Base-by-base conservation (phyloP, 2,797 vertebrate species). In the Coranthus polyacanthus region DNA sequence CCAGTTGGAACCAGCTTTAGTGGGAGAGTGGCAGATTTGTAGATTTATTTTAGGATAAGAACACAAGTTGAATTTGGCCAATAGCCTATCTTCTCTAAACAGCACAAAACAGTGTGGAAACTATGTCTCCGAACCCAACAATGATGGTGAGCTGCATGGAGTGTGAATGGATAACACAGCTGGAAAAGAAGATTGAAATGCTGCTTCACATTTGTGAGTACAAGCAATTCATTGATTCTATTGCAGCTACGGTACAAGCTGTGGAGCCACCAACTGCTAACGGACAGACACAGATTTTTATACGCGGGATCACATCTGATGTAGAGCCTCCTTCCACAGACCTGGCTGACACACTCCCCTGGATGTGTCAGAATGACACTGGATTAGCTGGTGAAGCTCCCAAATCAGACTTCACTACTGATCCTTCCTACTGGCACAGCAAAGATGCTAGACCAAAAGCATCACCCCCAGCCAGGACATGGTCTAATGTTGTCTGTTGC, bases 271-370 rank as follows among this genome's bases (percentile, higher is more conserved):
- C 24, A n/a, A 32, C 32, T 21, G 12, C 46, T n/a, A 42, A 24
- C 0, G 1, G 37, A 37, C n/a, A 18, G 15, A 43, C 12, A 37
- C 29, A 37, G 49, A 44, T n/a, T 58, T 46, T 41, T 20, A 52
- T n/a, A n/a, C n/a, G n/a, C n/a, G n/a, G n/a, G n/a, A 22, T 53
- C n/a, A 36, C 54, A 59, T 58, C 12, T 26, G n/a, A 53, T 54
- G 12, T n/a, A 18, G 62, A 66, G 34, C 18, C 47, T 66, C 49
- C 16, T 4, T 2, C 24, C 47, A 18, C 2, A 0, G 32, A 44
- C 22, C 45, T 65, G 32, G 41, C 17, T 22, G 39, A 59, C 17
- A 24, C 18, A 2, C 7, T 58, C 6, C 45, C 38, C 32, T 39
- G 37, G 37, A 39, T 39, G 37, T 39, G 12, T 39, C 13, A 12